Percentiles rank a stretch among this genome's conserved stretches.
phyloP scores from a whole-genome alignment of 2,113 vertebrate species.

The Oryzias melastigma region DNA sequence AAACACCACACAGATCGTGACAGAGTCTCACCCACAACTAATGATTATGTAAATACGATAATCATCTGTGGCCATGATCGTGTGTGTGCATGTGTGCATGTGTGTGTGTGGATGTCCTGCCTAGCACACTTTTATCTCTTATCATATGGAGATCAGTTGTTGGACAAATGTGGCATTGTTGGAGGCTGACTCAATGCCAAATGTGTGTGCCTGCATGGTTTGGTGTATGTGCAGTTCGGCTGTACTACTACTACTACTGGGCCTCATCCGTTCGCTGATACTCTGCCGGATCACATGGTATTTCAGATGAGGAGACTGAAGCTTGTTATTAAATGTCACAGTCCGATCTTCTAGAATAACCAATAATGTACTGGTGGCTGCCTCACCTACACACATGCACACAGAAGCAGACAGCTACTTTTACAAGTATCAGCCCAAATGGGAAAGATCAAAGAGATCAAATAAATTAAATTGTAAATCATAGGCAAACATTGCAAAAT shows the following conservation, averaged over 20 bases:
- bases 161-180: slow-evolving; percentile 64
- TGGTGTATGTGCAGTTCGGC: slow-evolving; percentile 21
- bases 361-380: slow-evolving; percentile 48
- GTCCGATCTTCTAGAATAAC: slow-evolving; percentile 62
- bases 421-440: background rate
- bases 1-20: slow-evolving; percentile 42
- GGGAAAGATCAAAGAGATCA: background rate
- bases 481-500: no score
- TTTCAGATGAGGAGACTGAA: slow-evolving; percentile 45
- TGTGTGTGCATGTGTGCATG: slow-evolving; percentile 36
- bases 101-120: slow-evolving; percentile 35
- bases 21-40: slow-evolving; percentile 52
- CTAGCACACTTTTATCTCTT: slow-evolving; percentile 54
- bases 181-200: slow-evolving; percentile 18
- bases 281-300: slow-evolving; percentile 44
- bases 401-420: background rate
- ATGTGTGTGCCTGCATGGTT: slow-evolving; percentile 17
- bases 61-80: slow-evolving; percentile 47
- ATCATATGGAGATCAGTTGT: slow-evolving; percentile 57
- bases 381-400: background rate
- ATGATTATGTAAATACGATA: slow-evolving; percentile 61
- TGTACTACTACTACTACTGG: slow-evolving; percentile 35
- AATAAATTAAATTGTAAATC: no score
- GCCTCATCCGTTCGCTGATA: slow-evolving; percentile 52
- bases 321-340: slow-evolving; percentile 64